Conservation (phyloP, 2,113 vertebrate species). For the Mesembrinibis cayennensis region DNA sequence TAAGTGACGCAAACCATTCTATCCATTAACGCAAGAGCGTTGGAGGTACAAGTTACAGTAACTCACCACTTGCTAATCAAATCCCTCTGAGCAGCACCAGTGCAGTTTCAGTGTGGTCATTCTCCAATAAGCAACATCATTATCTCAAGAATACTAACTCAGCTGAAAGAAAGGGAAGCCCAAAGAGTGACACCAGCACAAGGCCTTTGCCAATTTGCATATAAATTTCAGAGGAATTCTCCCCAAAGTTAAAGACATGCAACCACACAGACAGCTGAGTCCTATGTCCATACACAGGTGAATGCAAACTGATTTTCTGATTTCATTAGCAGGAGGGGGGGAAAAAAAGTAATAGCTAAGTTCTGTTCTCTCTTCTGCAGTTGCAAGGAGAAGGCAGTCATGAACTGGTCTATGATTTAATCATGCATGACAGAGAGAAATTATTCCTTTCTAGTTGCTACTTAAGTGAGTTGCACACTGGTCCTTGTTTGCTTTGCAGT, state of each 20-base stretch:
- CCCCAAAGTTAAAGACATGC: neutral
- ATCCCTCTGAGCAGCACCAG: neutral
- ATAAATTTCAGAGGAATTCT: neutral
- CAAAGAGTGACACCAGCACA: neutral
- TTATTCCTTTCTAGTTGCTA: neutral
- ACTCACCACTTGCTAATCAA: neutral
- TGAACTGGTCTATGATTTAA: neutral
- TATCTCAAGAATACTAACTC: neutral
- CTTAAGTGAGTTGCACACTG: neutral
- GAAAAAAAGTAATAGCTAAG: neutral
- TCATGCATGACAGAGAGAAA: neutral
- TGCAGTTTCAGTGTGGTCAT: neutral
- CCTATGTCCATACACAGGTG: fast-evolving
- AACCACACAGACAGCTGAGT: neutral
- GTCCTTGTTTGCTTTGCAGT: neutral
- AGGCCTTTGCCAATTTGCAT: neutral
- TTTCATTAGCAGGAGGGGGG: neutral
- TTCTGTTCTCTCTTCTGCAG: neutral
- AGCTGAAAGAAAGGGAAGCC: neutral
- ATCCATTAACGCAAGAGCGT: neutral
- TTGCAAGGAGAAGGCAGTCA: neutral
- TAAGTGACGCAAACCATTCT: neutral
- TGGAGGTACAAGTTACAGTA: fast-evolving
- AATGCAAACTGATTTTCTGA: neutral
- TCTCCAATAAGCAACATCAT: neutral